Evolutionary conservation across 2,797 vertebrate species (phyloP).

Genomic region (Tympanoctomys barrerae): DNA sequence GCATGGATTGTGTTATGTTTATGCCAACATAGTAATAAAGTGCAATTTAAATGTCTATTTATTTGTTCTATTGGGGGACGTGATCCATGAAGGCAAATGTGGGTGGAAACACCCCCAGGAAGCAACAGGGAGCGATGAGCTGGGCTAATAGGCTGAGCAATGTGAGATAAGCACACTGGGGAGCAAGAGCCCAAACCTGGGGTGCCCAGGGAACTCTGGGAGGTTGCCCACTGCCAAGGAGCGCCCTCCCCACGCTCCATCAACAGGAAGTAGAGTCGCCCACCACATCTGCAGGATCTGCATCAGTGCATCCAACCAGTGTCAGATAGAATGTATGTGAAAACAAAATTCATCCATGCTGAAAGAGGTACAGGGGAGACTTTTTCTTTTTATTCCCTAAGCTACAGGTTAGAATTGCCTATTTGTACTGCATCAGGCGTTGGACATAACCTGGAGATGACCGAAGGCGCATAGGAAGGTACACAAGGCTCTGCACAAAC

Average conservation of each 20-base stretch:
- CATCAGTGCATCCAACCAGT: neutral
- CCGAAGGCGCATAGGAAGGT: neutral
- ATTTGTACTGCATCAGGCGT: neutral
- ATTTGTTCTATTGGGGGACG: neutral
- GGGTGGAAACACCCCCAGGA: neutral
- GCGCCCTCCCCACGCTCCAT: neutral
- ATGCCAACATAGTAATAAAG: neutral
- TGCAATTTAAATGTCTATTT: too few relatives aligned
- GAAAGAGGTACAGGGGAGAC: neutral
- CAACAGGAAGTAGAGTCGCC: neutral
- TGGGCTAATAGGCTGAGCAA: neutral
- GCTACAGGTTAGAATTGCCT: neutral
- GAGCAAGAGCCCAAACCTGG: neutral
- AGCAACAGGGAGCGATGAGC: too few relatives aligned
- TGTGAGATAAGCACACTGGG: accelerated
- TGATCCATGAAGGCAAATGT: neutral
- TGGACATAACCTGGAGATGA: neutral
- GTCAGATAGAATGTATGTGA: neutral
- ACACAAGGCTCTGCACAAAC: too few relatives aligned
- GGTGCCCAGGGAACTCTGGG: neutral
- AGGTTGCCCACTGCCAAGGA: neutral
- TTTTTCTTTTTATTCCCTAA: neutral
- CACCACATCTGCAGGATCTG: neutral
- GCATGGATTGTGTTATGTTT: neutral
- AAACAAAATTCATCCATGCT: neutral